A percentile compares a stretch with the other conserved stretches of the same genome.
These are phyloP conservation scores for Pangasius larnaudii DNA, from an alignment of 2,797 vertebrate species.

Conservation along the genomic window DNA sequence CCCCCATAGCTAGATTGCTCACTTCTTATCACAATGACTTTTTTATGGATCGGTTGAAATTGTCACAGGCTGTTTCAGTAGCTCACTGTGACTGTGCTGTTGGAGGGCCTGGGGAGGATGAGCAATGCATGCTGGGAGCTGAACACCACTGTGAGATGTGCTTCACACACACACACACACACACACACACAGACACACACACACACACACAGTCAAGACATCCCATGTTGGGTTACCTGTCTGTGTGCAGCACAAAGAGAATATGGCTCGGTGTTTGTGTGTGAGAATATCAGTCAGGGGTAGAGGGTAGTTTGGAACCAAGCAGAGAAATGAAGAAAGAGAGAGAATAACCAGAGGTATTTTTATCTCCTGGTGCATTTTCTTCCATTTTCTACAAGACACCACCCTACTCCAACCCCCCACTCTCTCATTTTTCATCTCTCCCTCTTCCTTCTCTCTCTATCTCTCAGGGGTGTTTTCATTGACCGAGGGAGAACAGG, in stretches of 20 bases:
- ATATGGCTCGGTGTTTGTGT: neutral
- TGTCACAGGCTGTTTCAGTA: slow-evolving; percentile 3
- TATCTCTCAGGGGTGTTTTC: slow-evolving; percentile 11
- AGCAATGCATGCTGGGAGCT: slow-evolving; percentile 17
- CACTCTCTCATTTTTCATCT: neutral
- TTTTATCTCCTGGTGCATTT: slow-evolving; percentile 31
- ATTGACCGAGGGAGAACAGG: neutral
- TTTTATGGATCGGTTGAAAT: neutral
- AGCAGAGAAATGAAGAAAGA: slow-evolving; percentile 9
- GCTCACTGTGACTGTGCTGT: neutral
- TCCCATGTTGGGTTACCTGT: neutral
- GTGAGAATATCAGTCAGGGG: neutral
- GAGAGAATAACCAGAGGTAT: slow-evolving; percentile 11
- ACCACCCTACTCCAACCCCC: neutral
- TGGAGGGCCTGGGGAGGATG: slow-evolving; percentile 5
- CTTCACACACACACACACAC: neutral
- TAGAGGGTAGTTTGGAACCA: neutral
- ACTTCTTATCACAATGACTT: neutral
- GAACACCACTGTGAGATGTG: slow-evolving; percentile 4
- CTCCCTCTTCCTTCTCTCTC: neutral
- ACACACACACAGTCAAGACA: neutral
- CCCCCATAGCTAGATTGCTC: too few relatives aligned
- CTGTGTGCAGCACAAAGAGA: slow-evolving; percentile 25
- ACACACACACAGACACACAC: slow-evolving; percentile 3
- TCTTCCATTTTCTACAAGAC: neutral